Evolutionary conservation across 2,888 invertebrate species (phyloP).

Genomic region (Drosophila falleni): DNA sequence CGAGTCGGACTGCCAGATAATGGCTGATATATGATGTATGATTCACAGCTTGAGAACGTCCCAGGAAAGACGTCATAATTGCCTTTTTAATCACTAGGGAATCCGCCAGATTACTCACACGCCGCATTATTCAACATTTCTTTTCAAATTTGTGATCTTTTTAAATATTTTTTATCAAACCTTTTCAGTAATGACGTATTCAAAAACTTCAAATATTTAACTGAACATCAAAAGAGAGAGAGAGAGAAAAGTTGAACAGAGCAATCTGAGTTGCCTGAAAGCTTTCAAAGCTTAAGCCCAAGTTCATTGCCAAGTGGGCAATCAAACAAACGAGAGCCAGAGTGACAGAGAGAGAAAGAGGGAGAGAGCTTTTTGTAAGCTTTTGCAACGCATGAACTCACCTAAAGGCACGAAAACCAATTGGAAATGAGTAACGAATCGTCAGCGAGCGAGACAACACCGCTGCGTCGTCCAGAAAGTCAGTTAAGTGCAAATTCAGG

Average conservation of each 20-base stretch:
- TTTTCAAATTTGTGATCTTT: neutral
- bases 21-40: conserved; percentile 17
- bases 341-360: conserved; percentile 7
- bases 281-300: conserved; percentile 42
- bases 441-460: conserved; percentile 85
- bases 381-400: conserved; percentile 35
- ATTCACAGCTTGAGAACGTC: conserved; percentile 40
- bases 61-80: conserved; percentile 34
- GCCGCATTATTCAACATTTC: conserved; percentile 12
- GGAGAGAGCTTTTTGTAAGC: conserved; percentile 47
- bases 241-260: conserved; percentile 27
- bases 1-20: neutral
- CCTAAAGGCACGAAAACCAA: conserved; percentile 30
- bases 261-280: conserved; percentile 14
- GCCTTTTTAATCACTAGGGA: conserved; percentile 51
- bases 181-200: conserved; percentile 23
- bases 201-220: conserved; percentile 31
- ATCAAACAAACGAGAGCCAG: conserved; percentile 13
- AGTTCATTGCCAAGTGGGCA: conserved; percentile 69
- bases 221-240: conserved; percentile 23
- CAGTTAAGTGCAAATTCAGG: conserved; percentile 52
- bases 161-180: conserved; percentile 17
- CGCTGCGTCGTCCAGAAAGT: conserved; percentile 82
- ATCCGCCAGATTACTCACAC: conserved; percentile 57
- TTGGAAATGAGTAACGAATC: conserved; percentile 85